phyloP scores from a whole-genome alignment of 2,113 vertebrate genomes.

The Zosterops pallidus region DNA sequence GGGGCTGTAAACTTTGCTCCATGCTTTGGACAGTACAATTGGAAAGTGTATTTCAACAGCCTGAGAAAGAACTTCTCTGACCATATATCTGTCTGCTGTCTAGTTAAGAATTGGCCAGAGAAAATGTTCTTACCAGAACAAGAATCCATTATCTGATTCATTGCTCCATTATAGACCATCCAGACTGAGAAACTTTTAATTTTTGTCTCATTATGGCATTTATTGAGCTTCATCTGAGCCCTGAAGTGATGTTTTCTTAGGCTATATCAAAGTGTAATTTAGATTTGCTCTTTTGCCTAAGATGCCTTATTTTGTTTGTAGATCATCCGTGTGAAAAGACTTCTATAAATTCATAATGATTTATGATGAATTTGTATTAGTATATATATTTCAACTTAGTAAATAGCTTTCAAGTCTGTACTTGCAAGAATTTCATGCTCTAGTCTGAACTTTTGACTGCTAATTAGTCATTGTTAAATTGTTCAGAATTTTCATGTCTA shows the following conservation, averaged over 20 bases:
- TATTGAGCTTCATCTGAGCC: not conserved
- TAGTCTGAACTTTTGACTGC: not conserved
- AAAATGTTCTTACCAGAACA: not conserved
- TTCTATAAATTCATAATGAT: not conserved
- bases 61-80: not conserved
- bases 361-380: not conserved
- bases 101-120: not conserved
- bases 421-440: not conserved
- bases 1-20: not conserved
- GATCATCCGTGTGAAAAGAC: not conserved
- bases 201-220: not conserved
- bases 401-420: not conserved
- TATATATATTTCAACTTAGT: not conserved
- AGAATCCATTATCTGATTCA: not conserved
- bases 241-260: not conserved
- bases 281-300: not conserved
- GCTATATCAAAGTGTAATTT: not conserved
- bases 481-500: not conserved
- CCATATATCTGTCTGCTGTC: not conserved
- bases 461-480: not conserved
- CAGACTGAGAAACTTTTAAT: not conserved
- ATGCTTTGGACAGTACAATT: not conserved
- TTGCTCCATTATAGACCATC: not conserved
- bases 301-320: not conserved
- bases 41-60: not conserved